phyloP scores from a whole-genome alignment of 2,888 invertebrate species.

The Rutpela maculata region DNA sequence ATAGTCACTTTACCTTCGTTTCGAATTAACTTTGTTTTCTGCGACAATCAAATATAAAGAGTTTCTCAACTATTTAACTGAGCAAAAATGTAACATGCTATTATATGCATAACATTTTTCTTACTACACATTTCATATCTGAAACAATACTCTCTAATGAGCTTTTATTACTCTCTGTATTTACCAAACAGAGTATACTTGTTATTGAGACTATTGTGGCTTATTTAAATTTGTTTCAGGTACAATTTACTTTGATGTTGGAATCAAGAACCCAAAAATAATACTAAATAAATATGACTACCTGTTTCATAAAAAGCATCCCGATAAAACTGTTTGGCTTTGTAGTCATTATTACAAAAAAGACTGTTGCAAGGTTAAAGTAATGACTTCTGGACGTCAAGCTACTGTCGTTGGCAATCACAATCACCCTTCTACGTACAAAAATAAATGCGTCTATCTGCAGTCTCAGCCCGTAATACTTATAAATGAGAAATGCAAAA shows the following conservation, averaged over 20 bases:
- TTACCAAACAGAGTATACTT: no score
- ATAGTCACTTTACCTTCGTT: no score
- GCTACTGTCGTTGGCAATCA: slow-evolving; percentile 51
- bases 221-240: slow-evolving; percentile 55
- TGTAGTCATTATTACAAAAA: slow-evolving; percentile 60
- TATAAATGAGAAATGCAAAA: neutral
- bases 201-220: neutral
- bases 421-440: slow-evolving; percentile 40
- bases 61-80: no score
- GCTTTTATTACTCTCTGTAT: no score
- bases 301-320: slow-evolving; percentile 48
- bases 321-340: slow-evolving; percentile 44
- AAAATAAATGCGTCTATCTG: slow-evolving; percentile 14
- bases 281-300: slow-evolving; percentile 61
- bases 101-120: no score
- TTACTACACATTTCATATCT: no score
- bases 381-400: slow-evolving; percentile 57
- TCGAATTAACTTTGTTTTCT: no score
- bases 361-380: slow-evolving; percentile 58
- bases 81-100: no score
- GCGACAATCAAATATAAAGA: no score
- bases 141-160: no score
- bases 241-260: slow-evolving; percentile 57
- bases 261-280: slow-evolving; percentile 61
- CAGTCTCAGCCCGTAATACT: slow-evolving; percentile 38